Evolutionary conservation across 1,140 invertebrate genomes (phyloP), one percentile per base, ranked within the genome.

Genomic region (Ptiloglossa arizonensis): DNA sequence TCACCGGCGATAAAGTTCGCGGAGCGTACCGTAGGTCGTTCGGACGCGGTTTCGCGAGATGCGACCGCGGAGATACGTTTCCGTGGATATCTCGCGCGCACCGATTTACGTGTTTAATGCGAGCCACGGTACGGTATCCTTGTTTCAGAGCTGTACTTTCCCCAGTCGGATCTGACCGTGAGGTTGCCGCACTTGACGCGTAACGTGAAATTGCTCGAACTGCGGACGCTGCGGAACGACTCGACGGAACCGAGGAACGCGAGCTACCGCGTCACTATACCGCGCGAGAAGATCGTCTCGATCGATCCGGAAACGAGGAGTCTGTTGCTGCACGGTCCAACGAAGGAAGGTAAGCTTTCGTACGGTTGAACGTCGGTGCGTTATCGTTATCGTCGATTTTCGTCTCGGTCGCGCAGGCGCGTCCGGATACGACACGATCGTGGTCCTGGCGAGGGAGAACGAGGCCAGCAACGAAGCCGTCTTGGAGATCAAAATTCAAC

Each of bases 111-210:
- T 0, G 2, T 17, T 11, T 44, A 44, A 44, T 9, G 1, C 2
- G 13, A 50, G 5, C 17, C 46, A 27, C 24, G 46, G 29, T 60
- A 44, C 8, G 41, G 15, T 54, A 62, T 79, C 80, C 86, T 46
- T 82, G 60, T 85, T 91, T 52, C 88, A 93, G 91, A 82, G 38
- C 57, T 93, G 5, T 93, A 93, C 69, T 92, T 92, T 79, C 89
- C 91, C 32, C 91, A 92, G 69, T 92, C 91, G 9, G 83, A 92
- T 62, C 57, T 92, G 56, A 85, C 79, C 11, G 52, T 92, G 19
- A 86, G 86, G 48, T 52, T 92, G 35, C 91, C 91, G 2, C 89
- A 90, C 22, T 62, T 86, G 5, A 8, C 48, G 27, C 62, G 74
- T 72, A 71, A 80, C 35, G 22, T 91, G 13, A 87, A 85, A 32